Evolutionary conservation across 2,113 vertebrate genomes (phyloP).

Genomic region (Oreotragus oreotragus): DNA sequence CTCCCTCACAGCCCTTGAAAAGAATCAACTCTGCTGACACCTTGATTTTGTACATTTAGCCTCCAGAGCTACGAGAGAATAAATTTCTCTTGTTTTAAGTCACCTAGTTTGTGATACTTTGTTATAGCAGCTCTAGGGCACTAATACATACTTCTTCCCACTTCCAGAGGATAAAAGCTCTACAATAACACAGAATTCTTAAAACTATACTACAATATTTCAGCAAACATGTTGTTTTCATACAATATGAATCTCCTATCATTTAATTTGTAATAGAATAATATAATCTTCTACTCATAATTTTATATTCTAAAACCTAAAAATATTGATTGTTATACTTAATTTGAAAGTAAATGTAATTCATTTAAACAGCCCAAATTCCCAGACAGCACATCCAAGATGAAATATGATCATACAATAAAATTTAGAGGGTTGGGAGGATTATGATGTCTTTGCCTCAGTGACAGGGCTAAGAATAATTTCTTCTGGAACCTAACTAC

Average conservation of each 20-base stretch:
- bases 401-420: no score
- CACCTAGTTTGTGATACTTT: not conserved
- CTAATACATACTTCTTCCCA: not conserved
- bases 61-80: not conserved
- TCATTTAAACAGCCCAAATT: no score
- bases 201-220: not conserved
- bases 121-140: not conserved
- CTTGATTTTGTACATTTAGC: not conserved
- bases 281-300: not conserved
- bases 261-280: not conserved
- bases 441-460: no score
- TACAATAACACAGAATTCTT: not conserved
- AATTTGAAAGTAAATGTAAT: no score
- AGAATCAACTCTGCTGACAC: not conserved
- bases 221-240: not conserved
- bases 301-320: not conserved
- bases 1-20: not conserved
- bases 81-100: not conserved
- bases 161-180: not conserved
- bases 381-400: no score
- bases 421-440: no score
- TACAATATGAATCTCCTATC: not conserved
- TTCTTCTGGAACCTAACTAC: no score
- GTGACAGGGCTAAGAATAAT: no score
- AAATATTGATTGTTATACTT: not conserved